Evolutionary conservation across 2,797 vertebrate genomes (phyloP).

Genomic region (Catharus ustulatus): DNA sequence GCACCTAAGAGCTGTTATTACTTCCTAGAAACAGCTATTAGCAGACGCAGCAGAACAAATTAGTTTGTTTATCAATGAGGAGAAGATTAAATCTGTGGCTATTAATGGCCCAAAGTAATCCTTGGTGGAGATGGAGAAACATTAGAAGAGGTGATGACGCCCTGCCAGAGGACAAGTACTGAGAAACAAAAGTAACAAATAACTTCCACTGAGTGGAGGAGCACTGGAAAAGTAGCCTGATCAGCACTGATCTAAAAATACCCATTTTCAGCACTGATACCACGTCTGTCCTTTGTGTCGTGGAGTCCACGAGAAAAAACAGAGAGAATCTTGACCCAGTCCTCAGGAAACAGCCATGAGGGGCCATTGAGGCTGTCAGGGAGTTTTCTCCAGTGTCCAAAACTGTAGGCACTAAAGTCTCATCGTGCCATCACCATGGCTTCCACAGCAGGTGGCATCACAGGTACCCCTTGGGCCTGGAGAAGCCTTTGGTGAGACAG

Average conservation of each 20-base stretch:
- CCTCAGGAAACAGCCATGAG: neutral
- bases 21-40: constrained; percentile 61
- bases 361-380: neutral
- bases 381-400: neutral
- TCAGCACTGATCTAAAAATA: constrained; percentile 40
- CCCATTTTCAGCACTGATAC: neutral
- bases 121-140: constrained; percentile 31
- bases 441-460: neutral
- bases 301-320: neutral
- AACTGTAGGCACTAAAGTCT: neutral
- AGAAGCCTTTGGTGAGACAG: neutral
- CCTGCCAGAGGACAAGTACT: constrained; percentile 13
- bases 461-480: neutral
- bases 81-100: constrained; percentile 54
- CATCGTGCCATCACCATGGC: neutral
- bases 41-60: constrained; percentile 46
- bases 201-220: constrained; percentile 1
- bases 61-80: constrained; percentile 59
- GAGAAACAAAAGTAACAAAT: constrained; percentile 44
- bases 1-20: constrained; percentile 48
- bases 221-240: neutral
- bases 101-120: constrained; percentile 60
- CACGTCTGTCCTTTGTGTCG: neutral
- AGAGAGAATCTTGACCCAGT: neutral
- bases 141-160: constrained; percentile 48